Base-by-base conservation (phyloP, 1,140 invertebrate species). In the Polyergus mexicanus region DNA sequence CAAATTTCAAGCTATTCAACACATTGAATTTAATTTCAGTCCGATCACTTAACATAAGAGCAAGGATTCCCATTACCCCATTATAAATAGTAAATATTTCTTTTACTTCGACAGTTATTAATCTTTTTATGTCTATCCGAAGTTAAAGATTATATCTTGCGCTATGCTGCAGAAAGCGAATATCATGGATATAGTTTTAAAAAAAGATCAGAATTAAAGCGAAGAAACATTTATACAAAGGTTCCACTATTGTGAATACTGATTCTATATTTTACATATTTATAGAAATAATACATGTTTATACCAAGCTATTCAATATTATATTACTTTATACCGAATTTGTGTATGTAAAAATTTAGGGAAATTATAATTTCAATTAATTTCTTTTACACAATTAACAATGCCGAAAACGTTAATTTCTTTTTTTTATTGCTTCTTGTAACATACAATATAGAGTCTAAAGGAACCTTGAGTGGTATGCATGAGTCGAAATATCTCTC, bases 401-500 rank as follows among this genome's bases (percentile, higher is more conserved):
- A 80, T 56, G 88, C 68, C 25, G 19, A 86, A 63, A 72, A 38
- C 84, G 38, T 83, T 77, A 38, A 63, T 28, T 56, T 47, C 60
- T 85, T 19, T 77, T 69, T 89, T 89, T 84, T 75, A 87, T 80
- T 85, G 78, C 32, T 76, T 77, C 25, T 84, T 76, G 35, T 75
- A 89, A 90, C 51, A 85, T 89, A 87, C 72, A 89, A 72, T 89
- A 76, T 51, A 77, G 83, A 89, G 72, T 90, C 81, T 56, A 90
- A 86, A 90, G 88, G 89, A 90, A 86, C 83, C 88, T 90, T 90
- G 88, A 91, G 77, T 86, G 87, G 89, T 84, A 90, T 90, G 88
- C 89, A 91, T 88, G 89, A 91, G 89, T 90, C 84, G 71, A 91
- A 51, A 51, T 47, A 88, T 90, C 86, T 76, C 51, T 90, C 86